phyloP scores from a whole-genome alignment of 2,888 invertebrate genomes.

The Chaitophorus viminalis region DNA sequence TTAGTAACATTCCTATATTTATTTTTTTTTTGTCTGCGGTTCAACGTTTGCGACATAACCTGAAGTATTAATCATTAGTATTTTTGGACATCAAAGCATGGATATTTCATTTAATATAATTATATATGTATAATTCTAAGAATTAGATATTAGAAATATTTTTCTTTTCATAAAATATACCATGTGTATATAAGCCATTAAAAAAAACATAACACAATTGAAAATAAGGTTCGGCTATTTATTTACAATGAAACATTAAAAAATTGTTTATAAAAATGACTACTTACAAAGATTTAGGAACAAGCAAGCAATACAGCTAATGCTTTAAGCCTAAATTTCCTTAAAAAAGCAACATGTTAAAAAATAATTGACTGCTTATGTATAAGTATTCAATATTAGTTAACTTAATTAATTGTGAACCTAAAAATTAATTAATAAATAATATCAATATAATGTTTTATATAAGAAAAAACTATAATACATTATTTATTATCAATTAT shows the following conservation, averaged over 20 bases:
- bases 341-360: conserved; percentile 39
- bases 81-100: background rate
- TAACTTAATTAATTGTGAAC: conserved; percentile 36
- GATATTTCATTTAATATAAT: background rate
- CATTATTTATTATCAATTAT: conserved; percentile 38
- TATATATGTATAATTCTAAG: too few relatives aligned
- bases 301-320: conserved; percentile 38
- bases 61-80: background rate
- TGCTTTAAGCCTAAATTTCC: conserved; percentile 49
- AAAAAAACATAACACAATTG: background rate
- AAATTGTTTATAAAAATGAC: conserved; percentile 45
- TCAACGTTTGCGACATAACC: background rate
- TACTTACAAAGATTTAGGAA: conserved; percentile 57
- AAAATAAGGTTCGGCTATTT: conserved; percentile 25
- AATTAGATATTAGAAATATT: too few relatives aligned
- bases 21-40: too few relatives aligned
- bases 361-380: conserved; percentile 47
- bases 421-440: conserved; percentile 39
- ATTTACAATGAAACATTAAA: conserved; percentile 46
- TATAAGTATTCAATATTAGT: conserved; percentile 27
- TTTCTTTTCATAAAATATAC: background rate
- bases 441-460: conserved; percentile 35
- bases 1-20: too few relatives aligned
- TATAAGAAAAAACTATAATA: conserved; percentile 48
- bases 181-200: background rate